A percentile compares a stretch with the other conserved stretches of the same genome.
phyloP scores from a whole-genome alignment of 2,113 vertebrate species.

The Thermophis baileyi region DNA sequence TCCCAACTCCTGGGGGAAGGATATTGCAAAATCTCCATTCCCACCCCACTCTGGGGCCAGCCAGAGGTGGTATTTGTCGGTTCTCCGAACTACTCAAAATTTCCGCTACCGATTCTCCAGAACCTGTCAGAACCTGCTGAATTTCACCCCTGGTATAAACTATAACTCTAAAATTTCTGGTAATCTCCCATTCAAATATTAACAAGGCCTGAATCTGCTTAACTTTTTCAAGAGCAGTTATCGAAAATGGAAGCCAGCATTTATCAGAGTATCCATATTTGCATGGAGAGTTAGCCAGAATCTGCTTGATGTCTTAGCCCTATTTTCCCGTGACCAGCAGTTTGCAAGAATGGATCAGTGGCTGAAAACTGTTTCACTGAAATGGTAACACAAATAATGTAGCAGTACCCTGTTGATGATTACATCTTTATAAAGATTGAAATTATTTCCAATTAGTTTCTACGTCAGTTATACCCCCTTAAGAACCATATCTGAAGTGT shows the following conservation, averaged over 20 bases:
- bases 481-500: not conserved
- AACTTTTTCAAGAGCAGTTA: not conserved
- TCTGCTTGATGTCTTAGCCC: not conserved
- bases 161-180: not conserved
- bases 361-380: not conserved
- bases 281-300: not conserved
- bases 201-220: not conserved
- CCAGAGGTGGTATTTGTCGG: no score
- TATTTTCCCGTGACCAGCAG: not conserved
- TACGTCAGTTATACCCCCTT: not conserved
- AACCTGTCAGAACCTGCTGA: no score
- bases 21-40: no score
- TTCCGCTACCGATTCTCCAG: no score
- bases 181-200: not conserved
- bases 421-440: not conserved
- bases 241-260: not conserved
- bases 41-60: no score
- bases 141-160: no score
- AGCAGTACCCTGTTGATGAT: not conserved
- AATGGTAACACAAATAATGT: not conserved
- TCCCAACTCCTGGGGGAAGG: no score
- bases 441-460: not conserved
- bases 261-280: not conserved
- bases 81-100: no score
- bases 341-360: not conserved